Base-by-base conservation (phyloP, 2,797 vertebrate genomes). In the Austrolebias charrua region DNA sequence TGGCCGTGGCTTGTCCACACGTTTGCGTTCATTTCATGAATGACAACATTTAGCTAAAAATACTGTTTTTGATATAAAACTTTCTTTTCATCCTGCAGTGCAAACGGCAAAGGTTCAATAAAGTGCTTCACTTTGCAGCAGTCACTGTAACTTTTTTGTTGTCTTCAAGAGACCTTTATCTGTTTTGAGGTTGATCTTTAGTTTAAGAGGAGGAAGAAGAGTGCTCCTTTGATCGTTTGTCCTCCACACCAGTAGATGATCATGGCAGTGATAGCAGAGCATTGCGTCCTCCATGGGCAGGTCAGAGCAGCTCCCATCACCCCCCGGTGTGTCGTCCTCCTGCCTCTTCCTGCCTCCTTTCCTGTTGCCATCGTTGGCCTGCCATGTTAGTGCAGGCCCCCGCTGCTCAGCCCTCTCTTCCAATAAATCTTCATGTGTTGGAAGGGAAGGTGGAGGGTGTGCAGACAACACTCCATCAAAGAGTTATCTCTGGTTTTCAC, bases 391-490 rank as follows among this genome's bases (percentile, higher is more conserved):
- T 79, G 78, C 69, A 71, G 88, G 69, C 83, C 82, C 88, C 90
- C 43, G 86, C 89, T 89, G 88, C 85, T 89, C 79, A 73, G 84
- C 82, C 80, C 84, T 79, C 84, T 81, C 82, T 87, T 87, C 87
- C 86, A 87, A 88, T 91, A 90, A 89, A 89, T 91, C 91, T 90
- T 91, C 87, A 90, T 89, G 86, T 88, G 86, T 90, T 86, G 77
- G 83, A 83, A 82, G 82, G 85, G 84, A 89, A 90, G 91, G 90
- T 91, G 80, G 84, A 83, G 85, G 85, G 82, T 88, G 12, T 13
- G 84, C 84, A 91, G 89, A 91, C 89, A 86, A 91, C 90, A 92
- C 89, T 90, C 88, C 89, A 91, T 91, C 90, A 92, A 91, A 92
- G 91, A 86, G 89, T 92, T 91, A 92, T 92, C 91, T 86, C 91